Conservation (phyloP, 2,888 invertebrate species). For the Cinara cedri region DNA sequence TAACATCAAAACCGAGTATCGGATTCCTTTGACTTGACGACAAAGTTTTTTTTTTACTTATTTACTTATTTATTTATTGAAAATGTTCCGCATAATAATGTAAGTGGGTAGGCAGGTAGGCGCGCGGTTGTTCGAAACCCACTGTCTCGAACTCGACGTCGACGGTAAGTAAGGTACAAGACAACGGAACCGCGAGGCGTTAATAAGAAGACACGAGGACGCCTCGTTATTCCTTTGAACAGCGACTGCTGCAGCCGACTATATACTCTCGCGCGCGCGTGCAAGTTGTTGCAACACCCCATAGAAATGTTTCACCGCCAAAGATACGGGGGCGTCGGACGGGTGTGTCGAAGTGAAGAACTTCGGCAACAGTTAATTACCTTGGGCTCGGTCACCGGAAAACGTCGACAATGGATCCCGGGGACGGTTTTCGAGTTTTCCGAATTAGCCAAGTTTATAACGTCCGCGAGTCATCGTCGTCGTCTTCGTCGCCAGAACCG, state of each 20-base stretch:
- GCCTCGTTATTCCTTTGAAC: background rate
- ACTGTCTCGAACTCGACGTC: too few species aligned
- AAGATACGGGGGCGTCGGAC: background rate
- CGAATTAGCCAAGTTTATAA: conserved; percentile 45
- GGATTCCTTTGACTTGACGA: too few species aligned
- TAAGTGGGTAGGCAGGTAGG: too few species aligned
- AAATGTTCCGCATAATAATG: too few species aligned
- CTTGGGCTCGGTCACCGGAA: background rate
- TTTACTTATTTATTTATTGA: too few species aligned
- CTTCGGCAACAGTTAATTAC: conserved; percentile 33
- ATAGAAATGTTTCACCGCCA: background rate
- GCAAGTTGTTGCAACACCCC: background rate
- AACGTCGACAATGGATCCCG: conserved; percentile 32
- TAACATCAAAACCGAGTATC: too few species aligned
- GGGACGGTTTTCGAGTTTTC: conserved; percentile 17
- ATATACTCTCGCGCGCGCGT: too few species aligned
- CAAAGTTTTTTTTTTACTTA: too few species aligned
- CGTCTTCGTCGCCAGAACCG: background rate
- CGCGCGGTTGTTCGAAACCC: background rate
- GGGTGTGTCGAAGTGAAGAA: conserved; percentile 1
- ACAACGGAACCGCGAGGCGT: too few species aligned
- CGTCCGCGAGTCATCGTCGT: conserved; percentile 5
- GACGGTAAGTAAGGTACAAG: too few species aligned
- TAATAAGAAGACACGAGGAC: background rate
- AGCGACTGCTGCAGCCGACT: too few species aligned